A percentile compares a stretch with the other conserved stretches of the same genome.
Evolutionary conservation across 2,113 vertebrate genomes (phyloP).

Genomic region (Mobula birostris): DNA sequence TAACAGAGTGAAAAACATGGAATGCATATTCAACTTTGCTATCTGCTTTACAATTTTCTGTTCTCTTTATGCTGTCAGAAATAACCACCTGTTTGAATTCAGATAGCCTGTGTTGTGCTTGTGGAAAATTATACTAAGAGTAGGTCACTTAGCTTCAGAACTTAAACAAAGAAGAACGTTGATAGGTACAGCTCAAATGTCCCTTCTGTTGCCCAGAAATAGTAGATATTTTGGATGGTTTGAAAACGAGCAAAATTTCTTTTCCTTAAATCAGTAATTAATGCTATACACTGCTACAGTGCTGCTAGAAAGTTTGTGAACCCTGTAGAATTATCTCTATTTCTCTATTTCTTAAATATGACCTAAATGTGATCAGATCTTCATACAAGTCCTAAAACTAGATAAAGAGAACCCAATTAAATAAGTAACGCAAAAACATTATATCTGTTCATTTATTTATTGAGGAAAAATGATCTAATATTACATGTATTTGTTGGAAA

Average conservation of each 20-base stretch:
- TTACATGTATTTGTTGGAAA: no score
- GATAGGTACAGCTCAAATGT: neutral
- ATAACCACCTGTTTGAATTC: neutral
- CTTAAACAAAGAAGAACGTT: neutral
- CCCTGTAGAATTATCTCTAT: no score
- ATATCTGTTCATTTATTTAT: no score
- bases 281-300: neutral
- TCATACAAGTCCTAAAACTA: no score
- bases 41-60: neutral
- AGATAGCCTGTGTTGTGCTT: neutral
- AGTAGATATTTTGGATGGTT: neutral
- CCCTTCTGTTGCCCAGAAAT: neutral
- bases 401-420: no score
- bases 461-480: no score
- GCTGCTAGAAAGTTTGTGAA: no score
- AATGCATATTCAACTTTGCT: neutral
- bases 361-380: no score
- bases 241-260: neutral
- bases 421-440: no score
- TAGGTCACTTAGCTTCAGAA: neutral
- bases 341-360: no score
- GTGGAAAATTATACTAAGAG: neutral
- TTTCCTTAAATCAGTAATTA: neutral
- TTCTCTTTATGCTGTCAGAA: neutral
- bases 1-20: neutral